These are phyloP conservation scores for Sebastes fasciatus DNA, from an alignment of 2,113 vertebrate species.

Conservation along the genomic window DNA sequence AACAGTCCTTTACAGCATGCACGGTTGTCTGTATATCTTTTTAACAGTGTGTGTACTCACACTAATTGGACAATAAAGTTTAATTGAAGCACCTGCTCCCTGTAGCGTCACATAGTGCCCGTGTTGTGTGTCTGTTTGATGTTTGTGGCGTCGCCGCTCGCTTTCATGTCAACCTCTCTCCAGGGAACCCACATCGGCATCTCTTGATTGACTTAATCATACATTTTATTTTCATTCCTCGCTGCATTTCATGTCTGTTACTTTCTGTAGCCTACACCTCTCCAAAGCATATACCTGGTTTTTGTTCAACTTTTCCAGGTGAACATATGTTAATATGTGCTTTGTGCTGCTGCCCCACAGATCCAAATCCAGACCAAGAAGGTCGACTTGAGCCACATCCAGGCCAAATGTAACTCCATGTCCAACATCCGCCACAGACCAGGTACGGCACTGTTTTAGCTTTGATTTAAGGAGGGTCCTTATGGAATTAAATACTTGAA, in stretches of 20 bases:
- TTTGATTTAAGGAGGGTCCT: too few species aligned
- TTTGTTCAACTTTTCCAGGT: too few species aligned
- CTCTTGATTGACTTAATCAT: not conserved
- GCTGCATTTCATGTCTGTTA: not conserved
- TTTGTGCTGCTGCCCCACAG: constrained; percentile 74
- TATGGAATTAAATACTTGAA: too few species aligned
- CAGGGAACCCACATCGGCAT: constrained; percentile 8
- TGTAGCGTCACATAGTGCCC: not conserved
- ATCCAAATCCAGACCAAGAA: constrained; percentile 96
- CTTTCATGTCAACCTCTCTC: constrained; percentile 33
- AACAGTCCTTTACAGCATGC: constrained; percentile 30
- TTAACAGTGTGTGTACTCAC: constrained; percentile 11
- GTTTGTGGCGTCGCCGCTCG: constrained; percentile 4
- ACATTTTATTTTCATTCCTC: not conserved
- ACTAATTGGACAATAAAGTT: constrained; percentile 55
- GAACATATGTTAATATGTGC: not conserved
- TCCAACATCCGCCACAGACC: constrained; percentile 94
- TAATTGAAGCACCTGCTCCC: constrained; percentile 49
- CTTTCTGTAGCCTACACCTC: not conserved
- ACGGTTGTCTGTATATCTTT: constrained; percentile 9
- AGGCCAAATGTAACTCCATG: constrained; percentile 94
- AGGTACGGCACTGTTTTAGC: constrained; percentile 81
- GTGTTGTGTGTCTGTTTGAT: constrained; percentile 7
- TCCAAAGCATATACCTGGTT: too few species aligned
- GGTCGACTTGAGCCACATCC: constrained; percentile 94